phyloP scores from a whole-genome alignment of 2,888 invertebrate genomes.

The Amblyteles armatorius region DNA sequence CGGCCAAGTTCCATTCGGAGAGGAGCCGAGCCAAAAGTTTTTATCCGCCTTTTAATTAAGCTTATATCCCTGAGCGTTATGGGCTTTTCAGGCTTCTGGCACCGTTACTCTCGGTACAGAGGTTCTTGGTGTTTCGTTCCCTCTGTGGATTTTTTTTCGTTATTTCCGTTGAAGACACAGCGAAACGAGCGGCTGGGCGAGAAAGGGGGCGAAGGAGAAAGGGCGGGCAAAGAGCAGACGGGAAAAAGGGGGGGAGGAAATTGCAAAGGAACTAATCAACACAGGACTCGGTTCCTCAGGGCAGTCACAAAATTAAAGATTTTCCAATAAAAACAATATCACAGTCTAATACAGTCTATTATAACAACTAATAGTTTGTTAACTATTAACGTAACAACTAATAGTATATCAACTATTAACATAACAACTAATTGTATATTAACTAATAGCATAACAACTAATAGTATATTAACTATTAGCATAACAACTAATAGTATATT shows the following conservation, averaged over 20 bases:
- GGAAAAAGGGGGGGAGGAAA: not conserved
- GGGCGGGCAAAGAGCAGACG: not conserved
- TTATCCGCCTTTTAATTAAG: conserved; percentile 53
- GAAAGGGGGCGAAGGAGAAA: too few relatives aligned
- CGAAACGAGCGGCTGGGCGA: not conserved
- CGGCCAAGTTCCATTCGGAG: conserved; percentile 41
- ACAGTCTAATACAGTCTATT: too few relatives aligned
- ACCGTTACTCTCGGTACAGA: conserved; percentile 7
- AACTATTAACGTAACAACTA: too few relatives aligned
- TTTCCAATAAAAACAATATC: too few relatives aligned
- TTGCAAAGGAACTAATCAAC: not conserved
- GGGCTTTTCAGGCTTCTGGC: not conserved
- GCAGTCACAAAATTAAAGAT: not conserved
- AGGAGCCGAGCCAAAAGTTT: conserved; percentile 33
- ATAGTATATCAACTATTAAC: too few relatives aligned
- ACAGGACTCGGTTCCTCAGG: not conserved
- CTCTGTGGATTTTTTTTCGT: not conserved
- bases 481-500: too few relatives aligned
- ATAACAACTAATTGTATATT: too few relatives aligned
- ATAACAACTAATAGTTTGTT: too few relatives aligned
- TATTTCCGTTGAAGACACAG: not conserved
- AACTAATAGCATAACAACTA: too few relatives aligned
- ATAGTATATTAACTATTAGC: too few relatives aligned
- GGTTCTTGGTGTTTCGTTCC: conserved; percentile 4
- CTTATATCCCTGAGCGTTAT: conserved; percentile 57